A percentile compares a stretch with the other conserved stretches of the same genome.
These are phyloP conservation scores for Hozukius guyotensis DNA, from an alignment of 2,797 vertebrate species.

Conservation along the genomic window DNA sequence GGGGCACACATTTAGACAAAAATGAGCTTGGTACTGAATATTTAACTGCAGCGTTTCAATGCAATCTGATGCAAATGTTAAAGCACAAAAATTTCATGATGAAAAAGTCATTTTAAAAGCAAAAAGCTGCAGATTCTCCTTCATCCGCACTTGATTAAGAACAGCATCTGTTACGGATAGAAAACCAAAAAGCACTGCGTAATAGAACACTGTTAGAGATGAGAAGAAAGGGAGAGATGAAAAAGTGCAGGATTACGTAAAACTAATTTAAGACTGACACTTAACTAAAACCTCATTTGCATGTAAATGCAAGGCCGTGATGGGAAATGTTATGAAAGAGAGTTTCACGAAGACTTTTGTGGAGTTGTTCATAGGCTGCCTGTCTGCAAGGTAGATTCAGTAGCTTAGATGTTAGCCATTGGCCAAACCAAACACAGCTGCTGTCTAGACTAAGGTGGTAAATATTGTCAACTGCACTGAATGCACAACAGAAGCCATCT, in stretches of 20 bases:
- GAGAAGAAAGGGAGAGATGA: conserved; percentile 14
- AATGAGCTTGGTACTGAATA: neutral
- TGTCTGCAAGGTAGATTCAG: conserved; percentile 6
- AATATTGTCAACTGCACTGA: conserved; percentile 4
- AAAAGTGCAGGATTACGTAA: conserved; percentile 4
- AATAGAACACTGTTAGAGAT: conserved; percentile 2
- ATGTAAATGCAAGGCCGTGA: conserved; percentile 15
- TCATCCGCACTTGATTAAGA: neutral
- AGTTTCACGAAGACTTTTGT: conserved; percentile 1
- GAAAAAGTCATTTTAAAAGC: neutral
- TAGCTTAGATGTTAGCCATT: conserved; percentile 8
- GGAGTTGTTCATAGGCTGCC: neutral
- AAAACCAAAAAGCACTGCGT: neutral
- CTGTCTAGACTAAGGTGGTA: conserved; percentile 10
- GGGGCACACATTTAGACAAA: neutral
- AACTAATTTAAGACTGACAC: conserved; percentile 12
- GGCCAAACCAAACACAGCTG: conserved; percentile 39
- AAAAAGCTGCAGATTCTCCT: conserved; percentile 16
- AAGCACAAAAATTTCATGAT: neutral
- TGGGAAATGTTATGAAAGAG: neutral
- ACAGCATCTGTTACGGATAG: neutral
- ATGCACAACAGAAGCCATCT: neutral
- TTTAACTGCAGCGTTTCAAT: neutral
- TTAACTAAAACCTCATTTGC: conserved; percentile 29
- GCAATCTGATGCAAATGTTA: conserved; percentile 3